Percentiles rank a stretch among this genome's conserved stretches.
These are phyloP conservation scores for Catostomus latipinnis DNA, from an alignment of 2,797 vertebrate species.

Conservation along the genomic window DNA sequence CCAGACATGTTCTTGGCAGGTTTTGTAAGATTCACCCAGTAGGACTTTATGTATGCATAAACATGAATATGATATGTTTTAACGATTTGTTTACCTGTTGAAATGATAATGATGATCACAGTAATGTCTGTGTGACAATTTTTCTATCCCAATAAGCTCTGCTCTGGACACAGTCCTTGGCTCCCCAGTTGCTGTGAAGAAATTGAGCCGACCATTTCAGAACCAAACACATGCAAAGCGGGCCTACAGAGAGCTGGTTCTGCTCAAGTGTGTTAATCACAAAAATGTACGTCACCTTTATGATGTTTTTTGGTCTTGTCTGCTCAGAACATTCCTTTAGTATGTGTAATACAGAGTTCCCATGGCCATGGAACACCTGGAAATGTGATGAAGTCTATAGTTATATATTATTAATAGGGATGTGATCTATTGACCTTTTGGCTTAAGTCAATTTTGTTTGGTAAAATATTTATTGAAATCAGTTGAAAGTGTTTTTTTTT, in stretches of 20 bases:
- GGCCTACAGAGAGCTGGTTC: conserved; percentile 95
- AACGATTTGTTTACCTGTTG: neutral
- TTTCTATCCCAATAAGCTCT: conserved; percentile 78
- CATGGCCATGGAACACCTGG: no score
- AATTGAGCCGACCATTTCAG: conserved; percentile 95
- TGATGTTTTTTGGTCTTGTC: neutral
- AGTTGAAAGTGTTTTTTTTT: no score
- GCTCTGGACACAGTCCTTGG: conserved; percentile 91
- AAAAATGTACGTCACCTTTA: conserved; percentile 87
- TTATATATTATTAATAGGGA: no score
- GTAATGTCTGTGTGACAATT: neutral
- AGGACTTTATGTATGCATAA: conserved; percentile 6
- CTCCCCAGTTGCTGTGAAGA: conserved; percentile 95
- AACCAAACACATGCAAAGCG: conserved; percentile 97
- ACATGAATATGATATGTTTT: neutral
- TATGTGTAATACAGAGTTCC: no score
- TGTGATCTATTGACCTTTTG: no score
- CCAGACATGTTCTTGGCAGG: no score
- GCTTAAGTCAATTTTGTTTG: no score
- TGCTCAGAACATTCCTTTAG: neutral
- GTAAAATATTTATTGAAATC: no score
- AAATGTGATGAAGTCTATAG: no score
- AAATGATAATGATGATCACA: neutral
- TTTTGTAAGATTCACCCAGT: neutral
- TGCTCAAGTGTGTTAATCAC: conserved; percentile 98